These are phyloP conservation scores for Apodemia mormo DNA, from an alignment of 2,888 invertebrate species.

Conservation along the genomic window DNA sequence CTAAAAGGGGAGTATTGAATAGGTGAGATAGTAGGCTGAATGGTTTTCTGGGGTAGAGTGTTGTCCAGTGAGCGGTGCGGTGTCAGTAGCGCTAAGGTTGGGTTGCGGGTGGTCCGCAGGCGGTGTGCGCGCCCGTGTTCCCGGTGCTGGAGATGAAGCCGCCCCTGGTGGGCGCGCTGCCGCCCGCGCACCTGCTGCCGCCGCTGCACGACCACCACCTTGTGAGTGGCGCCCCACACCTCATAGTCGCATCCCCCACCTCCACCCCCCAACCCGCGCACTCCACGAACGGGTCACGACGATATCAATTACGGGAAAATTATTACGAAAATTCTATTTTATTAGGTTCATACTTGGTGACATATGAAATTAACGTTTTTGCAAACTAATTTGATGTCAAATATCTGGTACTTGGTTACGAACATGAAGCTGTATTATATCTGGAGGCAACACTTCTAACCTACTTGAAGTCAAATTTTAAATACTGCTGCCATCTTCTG, in stretches of 20 bases:
- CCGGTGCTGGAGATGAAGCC: conserved; percentile 81
- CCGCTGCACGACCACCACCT: conserved; percentile 85
- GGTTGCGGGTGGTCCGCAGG: conserved; percentile 46
- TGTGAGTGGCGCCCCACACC: conserved; percentile 62
- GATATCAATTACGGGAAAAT: not conserved
- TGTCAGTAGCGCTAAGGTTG: conserved; percentile 12
- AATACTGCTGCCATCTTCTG: too few species aligned
- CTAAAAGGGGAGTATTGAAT: not conserved
- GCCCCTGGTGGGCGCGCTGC: conserved; percentile 76
- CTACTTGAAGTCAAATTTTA: too few species aligned
- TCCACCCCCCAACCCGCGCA: conserved; percentile 2
- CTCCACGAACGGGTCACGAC: conserved; percentile 13
- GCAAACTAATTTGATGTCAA: too few species aligned
- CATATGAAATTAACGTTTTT: too few species aligned
- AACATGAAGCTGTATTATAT: too few species aligned
- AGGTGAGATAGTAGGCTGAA: not conserved
- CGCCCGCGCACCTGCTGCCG: conserved; percentile 80
- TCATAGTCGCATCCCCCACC: conserved; percentile 46
- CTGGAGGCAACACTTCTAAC: too few species aligned
- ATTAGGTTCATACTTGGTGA: not conserved
- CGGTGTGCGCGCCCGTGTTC: conserved; percentile 77
- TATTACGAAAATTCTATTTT: not conserved
- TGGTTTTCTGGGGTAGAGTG: not conserved
- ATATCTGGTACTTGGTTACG: too few species aligned
- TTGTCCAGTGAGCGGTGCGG: not conserved